phyloP scores from a whole-genome alignment of 2,888 invertebrate genomes.

The Coremacera marginata region DNA sequence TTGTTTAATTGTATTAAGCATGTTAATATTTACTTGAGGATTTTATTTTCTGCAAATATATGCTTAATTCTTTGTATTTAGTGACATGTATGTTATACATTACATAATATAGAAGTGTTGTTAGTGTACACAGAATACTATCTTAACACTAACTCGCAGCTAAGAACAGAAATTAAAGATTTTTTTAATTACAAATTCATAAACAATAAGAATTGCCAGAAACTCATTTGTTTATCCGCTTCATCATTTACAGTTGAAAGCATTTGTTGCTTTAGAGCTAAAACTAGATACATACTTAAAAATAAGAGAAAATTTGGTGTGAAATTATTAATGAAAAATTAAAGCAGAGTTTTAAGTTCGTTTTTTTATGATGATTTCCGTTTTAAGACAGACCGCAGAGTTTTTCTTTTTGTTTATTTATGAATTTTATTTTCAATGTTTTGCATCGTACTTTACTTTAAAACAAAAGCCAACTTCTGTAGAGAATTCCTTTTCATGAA shows the following conservation, averaged over 20 bases:
- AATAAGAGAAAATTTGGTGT: too few relatives aligned
- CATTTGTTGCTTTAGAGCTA: slow-evolving; percentile 4
- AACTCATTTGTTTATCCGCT: neutral
- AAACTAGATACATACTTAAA: neutral
- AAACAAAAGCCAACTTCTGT: slow-evolving; percentile 18
- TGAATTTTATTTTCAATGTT: slow-evolving; percentile 13
- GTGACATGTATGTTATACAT: neutral
- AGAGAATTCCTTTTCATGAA: neutral
- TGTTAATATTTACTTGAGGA: neutral
- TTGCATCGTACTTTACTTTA: slow-evolving; percentile 3
- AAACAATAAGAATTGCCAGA: slow-evolving; percentile 6
- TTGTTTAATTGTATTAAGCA: neutral
- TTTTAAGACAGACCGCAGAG: neutral
- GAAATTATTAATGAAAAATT: neutral
- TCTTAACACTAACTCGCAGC: slow-evolving; percentile 20
- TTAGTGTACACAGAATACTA: neutral
- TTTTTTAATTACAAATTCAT: slow-evolving; percentile 18
- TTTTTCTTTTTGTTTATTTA: neutral
- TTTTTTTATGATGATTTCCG: neutral
- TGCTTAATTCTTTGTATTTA: slow-evolving; percentile 1
- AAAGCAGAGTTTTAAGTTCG: neutral
- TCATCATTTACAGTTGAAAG: slow-evolving; percentile 23
- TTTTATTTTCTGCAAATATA: slow-evolving; percentile 3
- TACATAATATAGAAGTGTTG: too few relatives aligned
- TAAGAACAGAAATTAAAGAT: slow-evolving; percentile 2